These are phyloP conservation scores for Electrona antarctica DNA, from an alignment of 2,113 vertebrate genomes.

Conservation along the genomic window DNA sequence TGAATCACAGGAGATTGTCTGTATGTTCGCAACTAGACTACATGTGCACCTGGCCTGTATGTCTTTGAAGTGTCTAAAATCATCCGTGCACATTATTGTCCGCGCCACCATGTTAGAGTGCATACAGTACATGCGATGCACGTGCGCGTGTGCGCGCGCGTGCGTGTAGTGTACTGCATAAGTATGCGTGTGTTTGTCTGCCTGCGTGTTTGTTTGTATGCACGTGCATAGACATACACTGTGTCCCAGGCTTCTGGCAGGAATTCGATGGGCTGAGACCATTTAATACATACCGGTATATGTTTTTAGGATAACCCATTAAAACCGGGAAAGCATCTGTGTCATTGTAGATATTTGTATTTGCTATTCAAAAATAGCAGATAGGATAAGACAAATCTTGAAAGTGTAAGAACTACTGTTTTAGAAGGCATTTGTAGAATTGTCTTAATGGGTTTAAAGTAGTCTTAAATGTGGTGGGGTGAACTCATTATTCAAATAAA, in stretches of 20 bases:
- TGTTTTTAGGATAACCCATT: conserved; percentile 45
- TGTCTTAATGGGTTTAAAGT: too few relatives aligned
- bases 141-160: not conserved
- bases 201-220: not conserved
- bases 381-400: too few relatives aligned
- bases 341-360: too few relatives aligned
- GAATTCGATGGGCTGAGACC: conserved; percentile 55
- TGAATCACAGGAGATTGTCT: not conserved
- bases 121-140: not conserved
- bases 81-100: conserved; percentile 11
- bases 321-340: too few relatives aligned
- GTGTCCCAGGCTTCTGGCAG: conserved; percentile 53
- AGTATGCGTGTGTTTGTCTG: not conserved
- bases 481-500: too few relatives aligned
- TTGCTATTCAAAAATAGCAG: too few relatives aligned
- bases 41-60: not conserved
- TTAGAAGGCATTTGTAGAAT: too few relatives aligned
- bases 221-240: not conserved
- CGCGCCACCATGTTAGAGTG: conserved; percentile 9
- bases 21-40: not conserved
- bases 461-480: too few relatives aligned
- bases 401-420: too few relatives aligned
- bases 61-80: conserved; percentile 15
- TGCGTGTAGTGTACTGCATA: not conserved
- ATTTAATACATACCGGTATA: conserved; percentile 67